These are phyloP conservation scores for Opisthograptis luteolata DNA, from an alignment of 2,888 invertebrate species.

Conservation along the genomic window DNA sequence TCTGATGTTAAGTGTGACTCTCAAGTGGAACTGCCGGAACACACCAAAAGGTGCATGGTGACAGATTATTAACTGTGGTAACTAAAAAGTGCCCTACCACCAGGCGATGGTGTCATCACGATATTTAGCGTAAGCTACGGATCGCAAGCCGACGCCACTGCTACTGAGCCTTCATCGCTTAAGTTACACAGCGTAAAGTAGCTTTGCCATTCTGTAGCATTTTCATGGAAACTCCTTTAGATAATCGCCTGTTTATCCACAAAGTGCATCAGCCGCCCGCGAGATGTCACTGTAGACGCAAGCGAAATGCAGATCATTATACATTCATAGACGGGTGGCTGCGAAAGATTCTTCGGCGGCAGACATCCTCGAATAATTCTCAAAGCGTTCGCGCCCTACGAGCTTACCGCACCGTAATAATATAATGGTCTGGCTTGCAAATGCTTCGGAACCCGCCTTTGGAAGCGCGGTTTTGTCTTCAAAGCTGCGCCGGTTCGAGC, in stretches of 20 bases:
- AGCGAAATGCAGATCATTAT: conserved; percentile 68
- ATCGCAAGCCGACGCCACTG: no score
- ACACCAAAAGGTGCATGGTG: no score
- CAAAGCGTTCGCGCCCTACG: conserved; percentile 64
- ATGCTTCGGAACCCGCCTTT: conserved; percentile 48
- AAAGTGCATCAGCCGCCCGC: conserved; percentile 9
- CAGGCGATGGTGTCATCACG: no score
- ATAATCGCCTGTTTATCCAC: conserved; percentile 8
- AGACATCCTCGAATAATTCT: conserved; percentile 63
- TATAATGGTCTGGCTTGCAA: conserved; percentile 70
- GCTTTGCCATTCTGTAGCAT: not conserved
- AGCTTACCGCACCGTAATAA: conserved; percentile 73
- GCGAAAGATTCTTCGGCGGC: conserved; percentile 66
- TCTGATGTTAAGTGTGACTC: no score
- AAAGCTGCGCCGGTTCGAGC: conserved; percentile 13
- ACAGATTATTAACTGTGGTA: no score
- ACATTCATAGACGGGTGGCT: conserved; percentile 76
- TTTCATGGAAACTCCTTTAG: conserved; percentile 1
- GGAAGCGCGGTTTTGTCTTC: conserved; percentile 37
- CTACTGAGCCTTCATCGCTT: not conserved
- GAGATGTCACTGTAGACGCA: conserved; percentile 19
- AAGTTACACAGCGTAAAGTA: not conserved
- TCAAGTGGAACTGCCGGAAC: no score
- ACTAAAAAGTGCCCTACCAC: no score
- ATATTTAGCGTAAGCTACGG: no score